A percentile compares a stretch with the other conserved stretches of the same genome.
Evolutionary conservation across 2,797 vertebrate genomes (phyloP).

Genomic region (Leucoraja ocellata): DNA sequence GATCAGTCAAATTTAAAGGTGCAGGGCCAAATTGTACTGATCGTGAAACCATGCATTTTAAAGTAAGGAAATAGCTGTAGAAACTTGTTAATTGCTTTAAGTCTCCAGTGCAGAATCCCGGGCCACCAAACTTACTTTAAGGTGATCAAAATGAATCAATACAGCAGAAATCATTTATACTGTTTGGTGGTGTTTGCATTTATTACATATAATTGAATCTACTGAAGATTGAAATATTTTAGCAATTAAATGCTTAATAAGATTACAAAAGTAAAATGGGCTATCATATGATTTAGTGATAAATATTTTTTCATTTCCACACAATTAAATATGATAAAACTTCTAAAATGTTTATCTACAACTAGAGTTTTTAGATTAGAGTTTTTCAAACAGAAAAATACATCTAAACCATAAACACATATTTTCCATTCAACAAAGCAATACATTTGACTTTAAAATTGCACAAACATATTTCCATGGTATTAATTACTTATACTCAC

Average conservation of each 20-base stretch:
- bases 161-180: neutral
- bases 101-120: too few species aligned
- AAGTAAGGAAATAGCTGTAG: neutral
- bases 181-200: neutral
- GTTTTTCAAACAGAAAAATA: neutral
- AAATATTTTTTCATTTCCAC: conserved; percentile 24
- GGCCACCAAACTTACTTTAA: neutral
- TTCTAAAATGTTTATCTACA: conserved; percentile 10
- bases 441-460: conserved; percentile 14
- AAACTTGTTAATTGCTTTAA: neutral
- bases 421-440: neutral
- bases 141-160: neutral
- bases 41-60: neutral
- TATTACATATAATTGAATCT: conserved; percentile 5
- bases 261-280: conserved; percentile 1
- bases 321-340: conserved; percentile 18
- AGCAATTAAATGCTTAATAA: conserved; percentile 12
- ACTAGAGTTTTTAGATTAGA: neutral
- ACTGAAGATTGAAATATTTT: neutral
- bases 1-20: too few species aligned
- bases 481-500: conserved; percentile 3
- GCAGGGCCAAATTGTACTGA: too few species aligned
- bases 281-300: neutral
- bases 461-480: neutral
- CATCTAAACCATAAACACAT: neutral